Base-by-base conservation (phyloP, 2,113 vertebrate species). In the Lagenorhynchus albirostris region DNA sequence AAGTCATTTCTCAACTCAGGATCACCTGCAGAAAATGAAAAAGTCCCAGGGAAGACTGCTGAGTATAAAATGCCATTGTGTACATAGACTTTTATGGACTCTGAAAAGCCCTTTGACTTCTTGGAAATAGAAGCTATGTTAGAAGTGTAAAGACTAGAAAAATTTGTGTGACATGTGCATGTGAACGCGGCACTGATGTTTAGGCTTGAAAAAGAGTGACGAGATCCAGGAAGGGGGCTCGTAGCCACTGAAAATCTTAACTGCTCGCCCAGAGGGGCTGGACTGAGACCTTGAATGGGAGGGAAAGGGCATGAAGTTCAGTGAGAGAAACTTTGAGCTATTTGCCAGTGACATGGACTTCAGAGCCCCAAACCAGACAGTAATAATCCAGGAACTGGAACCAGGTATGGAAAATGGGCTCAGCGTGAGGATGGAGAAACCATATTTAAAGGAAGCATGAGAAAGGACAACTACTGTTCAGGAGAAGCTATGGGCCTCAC, bases 1-100 rank as follows among this genome's bases (percentile, higher is more conserved):
- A 98, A 98, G 98, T 98, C 98, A 93, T 98, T 98, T 98, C 98
- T 98, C 98, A 97, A 96, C 98, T 98, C 96, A 33, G 97, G 98
- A 96, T 98, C 98, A 98, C 98, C 98, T 96, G 97, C 98, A 97
- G 98, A 97, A 97, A 97, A 97, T 98, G 98, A 98, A 97, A 97
- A 98, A 98, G 98, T 97, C 97, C 96, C 86, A 89, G 97, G 96
- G 96, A 98, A 98, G 98, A 98, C 96, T 98, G 97, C 97, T 97
- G 96, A 98, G 97, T 97, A 80, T 93, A 97, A 98, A 98, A 98
- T 97, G 96, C 95, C 93, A 96, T 96, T 97, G 97, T 97, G 91
- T 97, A 98, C 95, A 96, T 97, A 98, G 94, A 98, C 95, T 97
- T 97, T 97, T 97, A 97, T 98, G 97, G 98, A 98, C 98, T 98